phyloP scores from a whole-genome alignment of 1,140 invertebrate genomes.

The Akabosia matsudoensis region DNA sequence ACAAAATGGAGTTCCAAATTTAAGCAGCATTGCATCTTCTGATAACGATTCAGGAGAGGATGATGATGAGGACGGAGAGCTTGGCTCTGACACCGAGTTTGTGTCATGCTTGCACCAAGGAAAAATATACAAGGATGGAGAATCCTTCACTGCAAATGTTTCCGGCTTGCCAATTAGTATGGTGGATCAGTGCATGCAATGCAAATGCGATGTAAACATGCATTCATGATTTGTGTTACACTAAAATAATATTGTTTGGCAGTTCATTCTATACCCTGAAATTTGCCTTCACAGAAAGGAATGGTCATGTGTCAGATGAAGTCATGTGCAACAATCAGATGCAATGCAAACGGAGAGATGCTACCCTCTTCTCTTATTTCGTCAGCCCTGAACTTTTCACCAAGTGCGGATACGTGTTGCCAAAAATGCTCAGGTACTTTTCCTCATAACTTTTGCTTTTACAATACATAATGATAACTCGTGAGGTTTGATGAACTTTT shows the following conservation, averaged over 20 bases:
- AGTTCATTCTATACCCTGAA: not conserved
- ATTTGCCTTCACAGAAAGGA: conserved; percentile 37
- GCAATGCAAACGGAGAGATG: conserved; percentile 12
- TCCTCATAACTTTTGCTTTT: not conserved
- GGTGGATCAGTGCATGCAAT: conserved; percentile 48
- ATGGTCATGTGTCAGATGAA: conserved; percentile 44
- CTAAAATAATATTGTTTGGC: no score
- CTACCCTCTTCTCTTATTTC: not conserved
- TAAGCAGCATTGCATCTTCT: not conserved
- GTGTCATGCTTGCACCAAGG: conserved; percentile 44
- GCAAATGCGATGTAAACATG: conserved; percentile 47
- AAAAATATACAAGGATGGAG: conserved; percentile 45
- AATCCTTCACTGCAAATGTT: conserved; percentile 48
- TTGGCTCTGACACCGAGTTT: conserved; percentile 33
- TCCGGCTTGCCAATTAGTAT: conserved; percentile 44
- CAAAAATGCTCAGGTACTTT: conserved; percentile 36
- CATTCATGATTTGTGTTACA: not conserved
- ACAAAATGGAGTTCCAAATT: not conserved
- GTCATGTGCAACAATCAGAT: conserved; percentile 37
- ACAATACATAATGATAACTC: not conserved
- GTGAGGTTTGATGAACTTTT: not conserved
- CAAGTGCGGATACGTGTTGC: conserved; percentile 30
- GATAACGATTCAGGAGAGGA: conserved; percentile 34
- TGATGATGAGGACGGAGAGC: conserved; percentile 37
- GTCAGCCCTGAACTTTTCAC: not conserved